Conservation (phyloP, 1,140 invertebrate species). For the Brachionus angularis region DNA sequence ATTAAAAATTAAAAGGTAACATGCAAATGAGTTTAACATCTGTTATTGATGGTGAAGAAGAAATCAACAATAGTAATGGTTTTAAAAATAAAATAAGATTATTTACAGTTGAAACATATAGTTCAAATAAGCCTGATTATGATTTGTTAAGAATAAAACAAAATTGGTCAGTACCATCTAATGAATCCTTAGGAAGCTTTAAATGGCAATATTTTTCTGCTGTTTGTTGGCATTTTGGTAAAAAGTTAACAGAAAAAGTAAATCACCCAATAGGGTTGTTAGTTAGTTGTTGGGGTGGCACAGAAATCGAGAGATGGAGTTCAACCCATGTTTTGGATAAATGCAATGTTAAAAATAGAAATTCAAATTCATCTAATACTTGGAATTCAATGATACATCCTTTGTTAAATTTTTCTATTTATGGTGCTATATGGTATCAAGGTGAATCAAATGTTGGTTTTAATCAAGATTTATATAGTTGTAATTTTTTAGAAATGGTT, state of each 20-base stretch:
- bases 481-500: conserved; percentile 52
- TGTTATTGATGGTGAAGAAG: neutral
- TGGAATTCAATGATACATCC: conserved; percentile 54
- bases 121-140: neutral
- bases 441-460: conserved; percentile 47
- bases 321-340: conserved; percentile 48
- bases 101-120: neutral
- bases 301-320: conserved; percentile 52
- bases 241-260: conserved; percentile 47
- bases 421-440: conserved; percentile 54
- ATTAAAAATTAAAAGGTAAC: too few relatives aligned
- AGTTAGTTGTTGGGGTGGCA: conserved; percentile 51
- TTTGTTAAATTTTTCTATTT: conserved; percentile 49
- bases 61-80: neutral
- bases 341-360: conserved; percentile 45
- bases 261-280: conserved; percentile 51
- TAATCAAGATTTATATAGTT: conserved; percentile 48
- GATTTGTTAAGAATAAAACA: neutral
- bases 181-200: neutral
- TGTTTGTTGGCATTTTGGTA: conserved; percentile 53
- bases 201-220: conserved; percentile 49
- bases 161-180: conserved; percentile 1
- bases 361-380: conserved; percentile 44
- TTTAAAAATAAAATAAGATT: conserved; percentile 4
- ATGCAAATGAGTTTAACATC: conserved; percentile 49